phyloP scores from a whole-genome alignment of 1,140 invertebrate species.

The Drosophila bocki region DNA sequence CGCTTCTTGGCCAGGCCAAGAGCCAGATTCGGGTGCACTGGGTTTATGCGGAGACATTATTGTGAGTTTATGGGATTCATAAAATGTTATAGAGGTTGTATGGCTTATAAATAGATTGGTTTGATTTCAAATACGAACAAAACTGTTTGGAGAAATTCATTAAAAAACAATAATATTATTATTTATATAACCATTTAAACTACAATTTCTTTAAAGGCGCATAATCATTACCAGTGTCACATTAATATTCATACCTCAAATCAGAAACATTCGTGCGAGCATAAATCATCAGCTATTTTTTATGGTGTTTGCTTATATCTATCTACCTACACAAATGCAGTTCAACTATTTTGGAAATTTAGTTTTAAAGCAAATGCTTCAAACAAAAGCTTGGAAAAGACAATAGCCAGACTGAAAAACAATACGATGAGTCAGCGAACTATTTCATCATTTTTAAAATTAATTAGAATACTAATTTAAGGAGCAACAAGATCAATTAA shows the following conservation, averaged over 20 bases:
- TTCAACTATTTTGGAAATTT: slow-evolving; percentile 13
- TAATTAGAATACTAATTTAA: not conserved
- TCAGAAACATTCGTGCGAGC: slow-evolving; percentile 39
- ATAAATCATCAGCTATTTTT: slow-evolving; percentile 38
- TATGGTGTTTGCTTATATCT: slow-evolving; percentile 1
- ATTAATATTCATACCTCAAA: slow-evolving; percentile 40
- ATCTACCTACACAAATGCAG: slow-evolving; percentile 1
- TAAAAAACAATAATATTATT: not conserved
- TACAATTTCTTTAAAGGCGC: not conserved
- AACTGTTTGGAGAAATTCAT: not conserved
- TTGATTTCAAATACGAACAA: not conserved
- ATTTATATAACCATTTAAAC: not conserved
- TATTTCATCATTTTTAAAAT: not conserved
- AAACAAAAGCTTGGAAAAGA: slow-evolving; percentile 32
- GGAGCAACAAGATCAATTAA: not conserved
- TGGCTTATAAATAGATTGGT: too few relatives aligned
- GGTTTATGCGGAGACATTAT: slow-evolving; percentile 17
- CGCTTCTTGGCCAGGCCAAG: not conserved
- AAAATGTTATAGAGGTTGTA: fast-evolving
- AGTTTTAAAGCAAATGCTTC: slow-evolving; percentile 13
- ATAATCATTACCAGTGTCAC: slow-evolving; percentile 6
- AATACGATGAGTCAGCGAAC: slow-evolving; percentile 12
- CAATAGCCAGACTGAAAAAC: slow-evolving; percentile 14
- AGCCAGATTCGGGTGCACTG: not conserved
- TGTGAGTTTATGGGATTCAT: not conserved